A percentile compares a stretch with the other conserved stretches of the same genome.
phyloP scores from a whole-genome alignment of 2,797 vertebrate genomes.

The Anguilla pacifica region DNA sequence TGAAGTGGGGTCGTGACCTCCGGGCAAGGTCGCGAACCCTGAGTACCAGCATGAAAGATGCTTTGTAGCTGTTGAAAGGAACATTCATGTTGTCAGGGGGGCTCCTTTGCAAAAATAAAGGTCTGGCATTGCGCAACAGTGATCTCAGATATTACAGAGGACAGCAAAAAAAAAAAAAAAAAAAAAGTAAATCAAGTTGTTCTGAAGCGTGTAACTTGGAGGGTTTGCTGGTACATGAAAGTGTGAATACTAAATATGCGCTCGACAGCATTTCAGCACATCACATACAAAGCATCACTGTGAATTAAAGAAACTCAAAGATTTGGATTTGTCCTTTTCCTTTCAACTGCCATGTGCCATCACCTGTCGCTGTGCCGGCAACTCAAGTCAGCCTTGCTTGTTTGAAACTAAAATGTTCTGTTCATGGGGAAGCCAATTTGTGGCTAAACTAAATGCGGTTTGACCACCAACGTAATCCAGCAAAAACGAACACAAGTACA shows the following conservation, averaged over 20 bases:
- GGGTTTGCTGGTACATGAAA: not conserved
- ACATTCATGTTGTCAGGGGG: not conserved
- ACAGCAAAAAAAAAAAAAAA: not conserved
- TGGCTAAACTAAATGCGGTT: not conserved
- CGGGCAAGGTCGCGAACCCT: not conserved
- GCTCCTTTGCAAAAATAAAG: not conserved
- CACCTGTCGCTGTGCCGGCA: not conserved
- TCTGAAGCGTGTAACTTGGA: not conserved
- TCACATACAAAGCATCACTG: not conserved
- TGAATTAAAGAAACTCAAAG: not conserved
- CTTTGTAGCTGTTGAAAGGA: slow-evolving; percentile 10
- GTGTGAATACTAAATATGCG: not conserved
- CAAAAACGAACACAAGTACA: not conserved
- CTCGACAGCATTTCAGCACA: not conserved
- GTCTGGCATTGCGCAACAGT: not conserved
- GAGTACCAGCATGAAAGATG: slow-evolving; percentile 5
- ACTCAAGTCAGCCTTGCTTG: not conserved
- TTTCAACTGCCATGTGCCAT: not conserved
- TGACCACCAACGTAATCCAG: not conserved
- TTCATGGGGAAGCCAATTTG: not conserved
- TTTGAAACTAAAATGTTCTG: not conserved
- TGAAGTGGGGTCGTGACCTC: not conserved
- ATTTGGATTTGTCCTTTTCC: not conserved
- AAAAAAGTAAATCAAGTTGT: not conserved
- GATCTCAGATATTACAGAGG: not conserved